Evolutionary conservation across 2,113 vertebrate species (phyloP).

Genomic region (Callocephalon fimbriatum): DNA sequence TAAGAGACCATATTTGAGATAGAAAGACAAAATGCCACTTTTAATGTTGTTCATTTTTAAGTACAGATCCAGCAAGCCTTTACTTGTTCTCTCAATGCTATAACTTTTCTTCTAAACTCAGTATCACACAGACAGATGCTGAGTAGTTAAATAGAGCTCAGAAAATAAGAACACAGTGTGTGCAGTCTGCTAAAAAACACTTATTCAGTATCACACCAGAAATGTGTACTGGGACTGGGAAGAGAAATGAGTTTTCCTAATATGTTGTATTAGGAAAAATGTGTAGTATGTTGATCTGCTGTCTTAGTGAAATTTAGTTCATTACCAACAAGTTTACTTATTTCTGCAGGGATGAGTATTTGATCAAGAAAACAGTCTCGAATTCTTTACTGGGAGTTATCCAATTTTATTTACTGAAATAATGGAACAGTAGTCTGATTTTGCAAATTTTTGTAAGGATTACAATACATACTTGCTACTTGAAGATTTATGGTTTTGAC

Average conservation of each 20-base stretch:
- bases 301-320: not conserved
- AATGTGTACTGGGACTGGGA: not conserved
- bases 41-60: not conserved
- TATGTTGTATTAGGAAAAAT: not conserved
- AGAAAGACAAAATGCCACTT: not conserved
- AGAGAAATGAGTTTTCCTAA: not conserved
- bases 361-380: not conserved
- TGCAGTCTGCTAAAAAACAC: not conserved
- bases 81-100: not conserved
- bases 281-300: not conserved
- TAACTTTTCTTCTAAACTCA: not conserved
- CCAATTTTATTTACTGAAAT: not conserved
- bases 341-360: not conserved
- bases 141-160: not conserved
- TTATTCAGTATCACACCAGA: not conserved
- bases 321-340: not conserved
- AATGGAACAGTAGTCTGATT: not conserved
- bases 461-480: not conserved
- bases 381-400: not conserved
- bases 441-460: not conserved
- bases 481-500: not conserved
- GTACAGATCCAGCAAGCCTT: not conserved
- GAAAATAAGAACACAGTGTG: not conserved
- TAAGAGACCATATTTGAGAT: not conserved
- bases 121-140: not conserved